Conservation (phyloP, 2,888 invertebrate species). For the Escarpia spicata region DNA sequence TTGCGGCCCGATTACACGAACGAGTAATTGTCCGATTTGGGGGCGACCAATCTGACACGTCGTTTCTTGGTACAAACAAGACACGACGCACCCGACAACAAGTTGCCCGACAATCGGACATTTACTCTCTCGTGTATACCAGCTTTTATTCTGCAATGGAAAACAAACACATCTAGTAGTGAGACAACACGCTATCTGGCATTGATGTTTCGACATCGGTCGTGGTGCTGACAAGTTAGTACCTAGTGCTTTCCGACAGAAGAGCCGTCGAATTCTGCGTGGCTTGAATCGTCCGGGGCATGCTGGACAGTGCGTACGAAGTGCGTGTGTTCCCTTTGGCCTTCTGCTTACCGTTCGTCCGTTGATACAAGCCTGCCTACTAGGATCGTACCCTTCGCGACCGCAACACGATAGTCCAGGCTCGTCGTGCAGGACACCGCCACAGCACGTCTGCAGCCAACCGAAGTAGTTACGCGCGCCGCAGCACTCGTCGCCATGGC, state of each 20-base stretch:
- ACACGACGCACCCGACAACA: too few relatives aligned
- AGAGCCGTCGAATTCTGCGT: neutral
- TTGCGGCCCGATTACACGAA: too few relatives aligned
- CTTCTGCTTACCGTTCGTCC: neutral
- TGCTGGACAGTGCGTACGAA: constrained; percentile 16
- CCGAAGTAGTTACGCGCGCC: neutral
- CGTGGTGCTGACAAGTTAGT: neutral
- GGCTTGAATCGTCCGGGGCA: constrained; percentile 5
- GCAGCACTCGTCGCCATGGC: constrained; percentile 3
- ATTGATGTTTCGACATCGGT: neutral
- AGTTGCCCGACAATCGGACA: too few relatives aligned
- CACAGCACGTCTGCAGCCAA: neutral
- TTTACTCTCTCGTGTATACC: too few relatives aligned
- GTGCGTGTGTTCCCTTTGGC: constrained; percentile 7
- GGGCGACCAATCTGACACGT: too few relatives aligned
- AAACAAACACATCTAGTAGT: neutral
- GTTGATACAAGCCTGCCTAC: neutral
- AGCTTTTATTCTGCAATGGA: neutral
- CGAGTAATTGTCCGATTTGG: too few relatives aligned
- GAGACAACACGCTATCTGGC: neutral
- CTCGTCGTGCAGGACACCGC: neutral
- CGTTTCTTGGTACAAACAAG: too few relatives aligned
- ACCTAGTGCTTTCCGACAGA: constrained; percentile 12
- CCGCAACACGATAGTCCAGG: neutral
- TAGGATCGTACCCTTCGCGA: neutral